Evolutionary conservation across 2,888 invertebrate species (phyloP), one percentile per base, ranked within the genome.

Genomic region (Phyllotreta striolata): DNA sequence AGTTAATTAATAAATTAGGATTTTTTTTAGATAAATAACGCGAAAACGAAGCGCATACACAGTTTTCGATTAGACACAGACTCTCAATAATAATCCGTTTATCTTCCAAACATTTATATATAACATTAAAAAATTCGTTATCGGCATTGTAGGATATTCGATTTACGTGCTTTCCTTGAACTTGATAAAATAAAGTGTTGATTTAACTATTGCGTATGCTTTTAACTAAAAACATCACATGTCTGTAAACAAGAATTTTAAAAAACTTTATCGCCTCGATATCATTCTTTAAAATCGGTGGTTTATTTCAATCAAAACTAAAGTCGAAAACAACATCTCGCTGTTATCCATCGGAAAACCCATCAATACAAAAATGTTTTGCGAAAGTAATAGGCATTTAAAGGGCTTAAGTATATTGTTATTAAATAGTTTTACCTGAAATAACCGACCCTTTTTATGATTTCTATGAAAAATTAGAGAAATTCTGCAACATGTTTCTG

Each of bases 241-340:
- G 41, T 43, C 43, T n/a, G 43, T 55, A 55, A 55, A 55, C 43
- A 55, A 55, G 34, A 24, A 34, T 41, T 41, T 41, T 41, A 55
- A 55, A 55, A 55, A 55, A 55, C 12, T 41, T 55, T 55, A 55
- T 55, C 55, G 35, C 55, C 34, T 55, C 43, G 41, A 55, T 55
- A 55, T 41, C 55, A 55, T 43, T 43, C 41, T 34, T 24, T 55
- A 41, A 10, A 41, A 41, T 55, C 35, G 43, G 10, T 5, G 9
- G 10, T 24, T 24, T 24, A 24, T 24, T 24, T n/a, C 2, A 9
- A 41, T n/a, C 10, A 2, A 41, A n/a, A n/a, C n/a, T 41, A 44
- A 10, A 44, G 44, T 44, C 7, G 44, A 44, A 44, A 44, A 44
- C 44, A 44, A 44, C 44, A n/a, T 24, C 24, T 24, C 24, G 24